Evolutionary conservation across 2,113 vertebrate species (phyloP).

Genomic region (Odontesthes bonariensis): DNA sequence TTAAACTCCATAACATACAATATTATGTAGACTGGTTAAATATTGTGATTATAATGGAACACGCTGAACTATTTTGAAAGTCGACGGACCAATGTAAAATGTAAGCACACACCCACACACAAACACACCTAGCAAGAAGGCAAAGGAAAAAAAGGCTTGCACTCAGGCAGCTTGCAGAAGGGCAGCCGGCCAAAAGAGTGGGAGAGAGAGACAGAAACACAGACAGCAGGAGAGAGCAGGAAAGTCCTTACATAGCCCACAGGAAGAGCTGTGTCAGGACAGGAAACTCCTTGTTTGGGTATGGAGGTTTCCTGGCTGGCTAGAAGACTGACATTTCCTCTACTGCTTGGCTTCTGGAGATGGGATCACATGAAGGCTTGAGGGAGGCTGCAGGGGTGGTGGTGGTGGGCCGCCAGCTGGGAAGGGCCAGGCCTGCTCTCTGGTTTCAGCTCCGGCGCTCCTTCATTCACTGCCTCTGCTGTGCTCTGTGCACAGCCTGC

Average conservation of each 20-base stretch:
- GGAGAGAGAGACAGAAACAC: constrained; percentile 51
- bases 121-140: constrained; percentile 49
- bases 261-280: constrained; percentile 84
- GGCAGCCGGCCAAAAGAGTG: constrained; percentile 81
- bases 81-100: constrained; percentile 15
- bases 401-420: constrained; percentile 57
- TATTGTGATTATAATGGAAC: constrained; percentile 32
- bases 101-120: constrained; percentile 36
- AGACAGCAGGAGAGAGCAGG: constrained; percentile 73
- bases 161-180: constrained; percentile 78
- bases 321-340: constrained; percentile 84
- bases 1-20: neutral
- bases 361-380: constrained; percentile 81
- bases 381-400: constrained; percentile 77
- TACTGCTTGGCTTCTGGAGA: constrained; percentile 78
- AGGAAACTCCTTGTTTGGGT: constrained; percentile 87
- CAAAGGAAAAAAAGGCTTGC: constrained; percentile 67
- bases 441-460: constrained; percentile 64
- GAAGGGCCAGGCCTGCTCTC: constrained; percentile 68
- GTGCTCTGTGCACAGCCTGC: constrained; percentile 46
- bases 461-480: constrained; percentile 43
- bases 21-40: constrained; percentile 18
- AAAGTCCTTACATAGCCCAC: constrained; percentile 87
- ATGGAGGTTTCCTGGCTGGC: constrained; percentile 82
- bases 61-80: constrained; percentile 27